A percentile compares a stretch with the other conserved stretches of the same genome.
Conservation (phyloP, 2,797 vertebrate genomes). For the Catamblyrhynchus diadema region DNA sequence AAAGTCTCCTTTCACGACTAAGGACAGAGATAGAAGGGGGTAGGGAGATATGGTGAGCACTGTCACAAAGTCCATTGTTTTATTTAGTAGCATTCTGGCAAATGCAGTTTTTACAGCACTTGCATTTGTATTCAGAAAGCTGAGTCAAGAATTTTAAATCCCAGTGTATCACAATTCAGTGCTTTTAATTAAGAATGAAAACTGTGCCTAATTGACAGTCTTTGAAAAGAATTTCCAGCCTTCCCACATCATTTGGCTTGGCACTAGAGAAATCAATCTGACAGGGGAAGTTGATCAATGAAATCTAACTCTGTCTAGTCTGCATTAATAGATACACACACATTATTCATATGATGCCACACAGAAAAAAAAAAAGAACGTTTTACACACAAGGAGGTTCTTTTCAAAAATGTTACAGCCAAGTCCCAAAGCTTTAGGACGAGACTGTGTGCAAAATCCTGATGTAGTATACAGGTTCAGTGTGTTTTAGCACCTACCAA, state of each 20-base stretch:
- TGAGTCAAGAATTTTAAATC: slow-evolving; percentile 62
- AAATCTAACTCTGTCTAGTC: slow-evolving; percentile 25
- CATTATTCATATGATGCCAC: background rate
- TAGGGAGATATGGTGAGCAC: background rate
- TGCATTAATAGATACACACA: background rate
- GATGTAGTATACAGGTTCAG: fast-evolving
- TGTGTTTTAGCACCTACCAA: background rate
- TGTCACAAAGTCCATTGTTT: background rate
- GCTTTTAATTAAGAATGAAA: slow-evolving; percentile 67
- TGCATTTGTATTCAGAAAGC: slow-evolving; percentile 59
- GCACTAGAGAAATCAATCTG: slow-evolving; percentile 52
- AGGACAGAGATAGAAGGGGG: background rate
- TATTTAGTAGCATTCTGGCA: slow-evolving; percentile 9
- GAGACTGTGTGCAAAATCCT: background rate
- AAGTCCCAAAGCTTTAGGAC: background rate
- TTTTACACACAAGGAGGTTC: background rate
- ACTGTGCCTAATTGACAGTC: slow-evolving; percentile 56
- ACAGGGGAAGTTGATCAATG: slow-evolving; percentile 10
- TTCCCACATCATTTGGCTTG: slow-evolving; percentile 57
- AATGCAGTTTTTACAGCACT: slow-evolving; percentile 6
- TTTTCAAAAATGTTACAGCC: background rate
- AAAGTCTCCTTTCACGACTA: background rate
- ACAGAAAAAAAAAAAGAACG: background rate
- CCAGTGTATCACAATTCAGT: slow-evolving; percentile 47
- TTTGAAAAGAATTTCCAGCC: slow-evolving; percentile 58